Evolutionary conservation across 92 coral and sea anemone species (phyloP), one percentile per base, ranked within the genome.

Genomic region (Epizoanthus rinbou): DNA sequence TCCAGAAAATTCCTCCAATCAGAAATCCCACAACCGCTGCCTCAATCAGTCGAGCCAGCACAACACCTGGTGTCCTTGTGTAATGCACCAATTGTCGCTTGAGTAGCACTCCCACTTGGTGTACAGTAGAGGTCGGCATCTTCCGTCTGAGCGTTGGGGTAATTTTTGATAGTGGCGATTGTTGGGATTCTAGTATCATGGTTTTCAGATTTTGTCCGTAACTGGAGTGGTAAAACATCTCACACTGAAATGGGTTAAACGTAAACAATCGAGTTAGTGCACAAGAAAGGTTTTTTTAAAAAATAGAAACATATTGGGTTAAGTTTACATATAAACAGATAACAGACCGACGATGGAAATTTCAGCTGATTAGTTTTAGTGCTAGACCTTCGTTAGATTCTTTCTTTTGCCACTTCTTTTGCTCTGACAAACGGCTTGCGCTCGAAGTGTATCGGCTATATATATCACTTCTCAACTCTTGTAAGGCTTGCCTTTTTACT

Each of bases 1-100:
- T 78, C 82, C 82, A 78, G 57, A 78, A 78, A 8, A 78, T 78
- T 39, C 82, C 82, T 19, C 82, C 82, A 24, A 78, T 78, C 10
- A 78, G 69, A 39, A 78, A 78, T 13, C 70, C 43, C 70, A 78
- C 82, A 14, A 78, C 6, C 18, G 82, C 82, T 24, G 82, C 63
- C 69, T 78, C 82, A 11, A 78, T 2, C 13, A 78, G 71, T 35
- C 82, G 24, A 15, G 82, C 63, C 18, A 78, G 15, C n/a, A 78
- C 25, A 3, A 62, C 52, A 11, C 82, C 64, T 62, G 82, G 82
- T 11, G 71, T 78, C 52, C 82, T 62, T 4, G 82, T 60, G 82
- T 35, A 78, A 63, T 78, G 82, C n/a, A 57, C 16, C 18, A 78
- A 31, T 37, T 78, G 82, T 14, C 82, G 60, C 41, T 59, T 60